Percentiles rank a stretch among this genome's conserved stretches.
Conservation (phyloP, 2,113 vertebrate species). For the Strigops habroptila region DNA sequence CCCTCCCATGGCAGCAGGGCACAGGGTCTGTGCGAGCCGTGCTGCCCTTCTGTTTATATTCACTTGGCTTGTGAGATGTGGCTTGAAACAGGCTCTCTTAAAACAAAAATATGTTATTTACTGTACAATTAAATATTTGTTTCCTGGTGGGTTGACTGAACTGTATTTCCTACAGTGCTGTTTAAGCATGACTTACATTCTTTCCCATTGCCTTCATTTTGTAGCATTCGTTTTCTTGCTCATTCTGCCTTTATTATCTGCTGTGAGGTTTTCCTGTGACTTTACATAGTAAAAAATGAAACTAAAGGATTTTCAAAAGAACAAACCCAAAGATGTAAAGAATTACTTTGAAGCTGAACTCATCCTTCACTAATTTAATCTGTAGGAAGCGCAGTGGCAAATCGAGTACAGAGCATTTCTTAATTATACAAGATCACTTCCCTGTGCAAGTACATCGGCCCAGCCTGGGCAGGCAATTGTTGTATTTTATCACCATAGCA, state of each 20-base stretch:
- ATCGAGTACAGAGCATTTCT: background rate
- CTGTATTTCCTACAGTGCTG: background rate
- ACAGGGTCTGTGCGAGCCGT: background rate
- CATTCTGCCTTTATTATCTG: background rate
- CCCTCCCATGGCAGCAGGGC: background rate
- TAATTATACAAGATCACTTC: background rate
- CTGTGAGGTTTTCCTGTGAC: background rate
- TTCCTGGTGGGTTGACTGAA: background rate
- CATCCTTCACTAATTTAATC: background rate
- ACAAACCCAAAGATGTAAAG: background rate
- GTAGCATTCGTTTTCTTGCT: background rate
- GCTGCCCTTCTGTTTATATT: background rate
- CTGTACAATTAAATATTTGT: constrained; percentile 21
- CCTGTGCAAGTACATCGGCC: accelerated
- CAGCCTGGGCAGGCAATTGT: background rate
- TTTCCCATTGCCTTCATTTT: background rate
- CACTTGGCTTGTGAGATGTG: background rate
- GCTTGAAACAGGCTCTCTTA: background rate
- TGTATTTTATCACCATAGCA: accelerated
- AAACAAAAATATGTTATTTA: constrained; percentile 20
- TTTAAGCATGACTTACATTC: background rate
- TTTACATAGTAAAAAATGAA: background rate
- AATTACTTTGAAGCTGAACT: background rate
- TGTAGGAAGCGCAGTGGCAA: background rate
- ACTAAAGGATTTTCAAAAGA: background rate